Evolutionary conservation across 2,888 invertebrate genomes (phyloP), one percentile per base, ranked within the genome.

Genomic region (Ophonus ardosiacus): DNA sequence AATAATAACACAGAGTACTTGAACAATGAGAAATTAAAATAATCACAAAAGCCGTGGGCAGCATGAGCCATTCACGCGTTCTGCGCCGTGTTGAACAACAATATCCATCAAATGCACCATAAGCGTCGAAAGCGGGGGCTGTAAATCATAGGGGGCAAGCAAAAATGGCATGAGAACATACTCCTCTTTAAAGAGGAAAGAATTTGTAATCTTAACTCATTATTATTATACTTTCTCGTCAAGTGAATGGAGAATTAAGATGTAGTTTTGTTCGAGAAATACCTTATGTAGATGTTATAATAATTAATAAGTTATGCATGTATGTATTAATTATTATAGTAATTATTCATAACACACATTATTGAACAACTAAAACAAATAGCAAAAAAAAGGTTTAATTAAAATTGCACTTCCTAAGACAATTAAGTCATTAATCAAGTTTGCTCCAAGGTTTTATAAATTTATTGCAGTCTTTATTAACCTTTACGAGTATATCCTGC

Each of bases 361-460:
- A n/a, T 68, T 68, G 68, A 68, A 38, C 31, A 68, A 13, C 31
- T 68, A 68, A 74, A 10, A 7, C 15, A 74, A 43, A 51, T 13
- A 51, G 43, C 40, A 43, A 68, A 38, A 68, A 68, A 68, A 40
- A 7, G 15, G 68, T 31, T 68, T 74, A 74, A 74, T 74, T 74
- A 74, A 74, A 74, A 43, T 74, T 74, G 71, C 71, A 74, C 71
- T 43, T 74, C 71, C 71, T 74, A 43, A 71, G 71, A 71, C 71
- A 71, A 74, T 74, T 74, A 74, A 18, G 71, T 74, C 71, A 74
- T 74, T 43, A 74, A 74, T 74, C 71, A 74, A 51, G n/a, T 74
- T 74, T 40, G 43, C 7, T 18, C 43, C 71, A 74, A 74, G 71
- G 71, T 40, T 74, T 43, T 43, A 40, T 18, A 21, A 13, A 13